phyloP scores from a whole-genome alignment of 2,797 vertebrate species.

The Telmatherina bonti region DNA sequence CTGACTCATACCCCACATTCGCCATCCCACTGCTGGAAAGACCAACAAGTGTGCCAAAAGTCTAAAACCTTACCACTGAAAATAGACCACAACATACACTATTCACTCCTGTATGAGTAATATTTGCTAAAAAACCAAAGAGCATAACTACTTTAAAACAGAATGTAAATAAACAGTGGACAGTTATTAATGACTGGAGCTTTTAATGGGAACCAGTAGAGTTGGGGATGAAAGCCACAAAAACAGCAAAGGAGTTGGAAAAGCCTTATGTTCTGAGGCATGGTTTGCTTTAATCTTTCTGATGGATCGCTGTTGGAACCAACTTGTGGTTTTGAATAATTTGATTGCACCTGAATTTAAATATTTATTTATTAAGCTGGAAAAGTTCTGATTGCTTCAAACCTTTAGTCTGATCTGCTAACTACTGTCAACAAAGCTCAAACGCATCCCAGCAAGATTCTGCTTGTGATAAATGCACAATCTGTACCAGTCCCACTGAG shows the following conservation, averaged over 20 bases:
- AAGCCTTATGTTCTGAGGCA: background rate
- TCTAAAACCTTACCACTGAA: background rate
- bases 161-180: background rate
- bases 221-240: background rate
- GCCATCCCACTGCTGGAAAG: background rate
- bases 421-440: background rate
- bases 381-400: too few relatives aligned
- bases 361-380: too few relatives aligned
- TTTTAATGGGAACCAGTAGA: slow-evolving; percentile 1
- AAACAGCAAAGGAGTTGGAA: background rate
- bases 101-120: slow-evolving; percentile 1
- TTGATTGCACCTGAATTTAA: too few relatives aligned
- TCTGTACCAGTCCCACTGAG: background rate
- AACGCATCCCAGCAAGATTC: background rate
- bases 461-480: background rate
- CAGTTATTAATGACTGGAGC: background rate
- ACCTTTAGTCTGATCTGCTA: too few relatives aligned
- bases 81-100: slow-evolving; percentile 3
- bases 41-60: background rate
- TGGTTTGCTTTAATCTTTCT: too few relatives aligned
- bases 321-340: too few relatives aligned
- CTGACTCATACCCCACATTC: background rate
- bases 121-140: background rate
- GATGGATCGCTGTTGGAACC: too few relatives aligned
- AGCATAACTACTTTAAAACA: background rate